These are phyloP conservation scores for Pelobates cultripes DNA, from an alignment of 2,797 vertebrate genomes.

Conservation along the genomic window DNA sequence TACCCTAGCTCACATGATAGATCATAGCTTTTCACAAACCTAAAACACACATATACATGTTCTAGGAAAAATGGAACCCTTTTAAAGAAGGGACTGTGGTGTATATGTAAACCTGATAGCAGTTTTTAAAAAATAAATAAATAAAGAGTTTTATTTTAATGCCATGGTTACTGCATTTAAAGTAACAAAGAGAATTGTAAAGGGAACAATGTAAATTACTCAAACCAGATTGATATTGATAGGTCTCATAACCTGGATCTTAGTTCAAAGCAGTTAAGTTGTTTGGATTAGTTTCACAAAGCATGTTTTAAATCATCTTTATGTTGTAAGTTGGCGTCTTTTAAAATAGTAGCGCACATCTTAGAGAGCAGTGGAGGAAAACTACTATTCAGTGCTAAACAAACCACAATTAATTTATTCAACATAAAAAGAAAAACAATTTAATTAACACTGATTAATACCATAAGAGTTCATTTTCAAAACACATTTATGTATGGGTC, in stretches of 20 bases:
- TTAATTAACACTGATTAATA: conserved; percentile 36
- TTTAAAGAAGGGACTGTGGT: background rate
- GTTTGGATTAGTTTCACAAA: conserved; percentile 7
- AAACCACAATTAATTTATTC: conserved; percentile 20
- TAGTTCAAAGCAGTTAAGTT: conserved; percentile 3
- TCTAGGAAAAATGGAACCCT: too few relatives aligned
- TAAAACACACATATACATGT: background rate
- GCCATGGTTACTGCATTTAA: background rate
- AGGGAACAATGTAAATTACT: background rate
- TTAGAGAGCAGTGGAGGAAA: conserved; percentile 8
- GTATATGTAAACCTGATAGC: background rate
- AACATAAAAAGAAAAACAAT: conserved; percentile 14
- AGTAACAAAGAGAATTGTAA: background rate
- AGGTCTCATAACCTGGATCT: conserved; percentile 4
- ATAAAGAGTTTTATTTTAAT: background rate
- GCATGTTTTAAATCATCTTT: conserved; percentile 23
- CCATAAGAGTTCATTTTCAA: conserved; percentile 8
- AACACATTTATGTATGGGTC: background rate
- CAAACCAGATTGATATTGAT: background rate
- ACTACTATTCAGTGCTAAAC: conserved; percentile 9
- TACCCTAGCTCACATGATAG: background rate
- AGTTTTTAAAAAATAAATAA: background rate
- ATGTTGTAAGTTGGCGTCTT: background rate
- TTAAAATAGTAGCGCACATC: background rate
- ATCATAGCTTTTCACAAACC: background rate